A percentile compares a stretch with the other conserved stretches of the same genome.
Evolutionary conservation across 2,888 invertebrate species (phyloP).

Genomic region (Plutella xylostella): DNA sequence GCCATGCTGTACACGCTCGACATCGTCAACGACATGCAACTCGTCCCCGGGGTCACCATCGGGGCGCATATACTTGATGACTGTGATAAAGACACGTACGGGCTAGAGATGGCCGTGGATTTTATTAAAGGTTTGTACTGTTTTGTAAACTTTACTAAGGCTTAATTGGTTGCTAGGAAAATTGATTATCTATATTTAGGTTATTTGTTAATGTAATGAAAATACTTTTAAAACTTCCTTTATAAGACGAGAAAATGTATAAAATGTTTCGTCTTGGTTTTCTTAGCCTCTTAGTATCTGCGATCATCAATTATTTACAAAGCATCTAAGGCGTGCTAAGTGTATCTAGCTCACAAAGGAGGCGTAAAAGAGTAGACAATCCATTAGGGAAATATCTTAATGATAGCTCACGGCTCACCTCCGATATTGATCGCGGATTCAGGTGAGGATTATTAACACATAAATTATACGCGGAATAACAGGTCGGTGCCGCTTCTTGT

Average conservation of each 20-base stretch:
- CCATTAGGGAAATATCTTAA: too few species aligned
- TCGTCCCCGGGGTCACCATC: conserved; percentile 79
- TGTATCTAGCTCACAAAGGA: too few species aligned
- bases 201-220: not conserved
- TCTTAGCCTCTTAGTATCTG: not conserved
- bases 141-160: too few species aligned
- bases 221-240: not conserved
- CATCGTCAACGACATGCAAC: conserved; percentile 70
- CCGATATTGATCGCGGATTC: too few species aligned
- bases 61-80: conserved; percentile 92
- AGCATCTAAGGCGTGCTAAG: too few species aligned
- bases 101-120: conserved; percentile 92
- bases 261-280: not conserved
- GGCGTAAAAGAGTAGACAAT: too few species aligned
- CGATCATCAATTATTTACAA: too few species aligned
- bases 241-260: not conserved
- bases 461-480: too few species aligned
- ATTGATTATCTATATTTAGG: not conserved
- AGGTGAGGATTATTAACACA: too few species aligned
- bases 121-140: conserved; percentile 85
- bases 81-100: conserved; percentile 93
- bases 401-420: too few species aligned
- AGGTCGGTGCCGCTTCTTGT: too few species aligned
- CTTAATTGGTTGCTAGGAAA: too few species aligned
- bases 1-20: conserved; percentile 91